Evolutionary conservation across 2,113 vertebrate species (phyloP).

Genomic region (Pelusios castaneus): DNA sequence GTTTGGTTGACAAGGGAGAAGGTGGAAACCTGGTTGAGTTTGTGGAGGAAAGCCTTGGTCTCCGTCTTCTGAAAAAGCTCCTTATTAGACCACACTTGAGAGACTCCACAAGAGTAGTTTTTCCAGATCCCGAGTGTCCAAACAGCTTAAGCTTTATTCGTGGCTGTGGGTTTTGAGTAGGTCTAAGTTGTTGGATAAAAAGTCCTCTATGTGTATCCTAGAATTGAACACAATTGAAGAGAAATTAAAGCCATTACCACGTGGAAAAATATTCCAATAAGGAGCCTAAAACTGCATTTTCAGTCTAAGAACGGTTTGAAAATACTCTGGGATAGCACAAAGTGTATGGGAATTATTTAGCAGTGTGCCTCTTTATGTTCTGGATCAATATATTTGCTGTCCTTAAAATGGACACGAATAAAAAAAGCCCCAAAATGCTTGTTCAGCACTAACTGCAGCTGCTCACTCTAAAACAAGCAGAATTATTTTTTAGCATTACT

Average conservation of each 20-base stretch:
- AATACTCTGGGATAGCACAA: neutral
- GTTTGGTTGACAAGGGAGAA: constrained; percentile 90
- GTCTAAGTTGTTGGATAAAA: constrained; percentile 93
- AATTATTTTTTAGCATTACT: neutral
- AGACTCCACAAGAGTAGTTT: constrained; percentile 93
- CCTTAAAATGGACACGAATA: neutral
- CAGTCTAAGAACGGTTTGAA: neutral
- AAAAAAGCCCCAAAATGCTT: neutral
- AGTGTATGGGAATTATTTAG: neutral
- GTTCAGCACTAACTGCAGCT: neutral
- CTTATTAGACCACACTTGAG: constrained; percentile 95
- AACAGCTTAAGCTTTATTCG: constrained; percentile 95
- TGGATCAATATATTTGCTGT: neutral
- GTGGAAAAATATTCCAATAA: neutral
- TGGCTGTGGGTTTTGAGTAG: constrained; percentile 86
- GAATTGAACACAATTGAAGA: neutral
- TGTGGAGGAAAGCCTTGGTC: constrained; percentile 86
- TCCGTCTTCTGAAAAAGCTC: constrained; percentile 93
- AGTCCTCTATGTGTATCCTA: constrained; percentile 90
- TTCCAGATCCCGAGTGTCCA: constrained; percentile 89
- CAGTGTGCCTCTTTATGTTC: neutral
- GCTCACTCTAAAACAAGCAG: neutral
- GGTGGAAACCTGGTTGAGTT: constrained; percentile 88
- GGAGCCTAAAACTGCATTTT: neutral
- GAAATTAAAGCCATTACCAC: neutral